Conservation (phyloP, 2,888 invertebrate species). For the Parnassius glacialis region DNA sequence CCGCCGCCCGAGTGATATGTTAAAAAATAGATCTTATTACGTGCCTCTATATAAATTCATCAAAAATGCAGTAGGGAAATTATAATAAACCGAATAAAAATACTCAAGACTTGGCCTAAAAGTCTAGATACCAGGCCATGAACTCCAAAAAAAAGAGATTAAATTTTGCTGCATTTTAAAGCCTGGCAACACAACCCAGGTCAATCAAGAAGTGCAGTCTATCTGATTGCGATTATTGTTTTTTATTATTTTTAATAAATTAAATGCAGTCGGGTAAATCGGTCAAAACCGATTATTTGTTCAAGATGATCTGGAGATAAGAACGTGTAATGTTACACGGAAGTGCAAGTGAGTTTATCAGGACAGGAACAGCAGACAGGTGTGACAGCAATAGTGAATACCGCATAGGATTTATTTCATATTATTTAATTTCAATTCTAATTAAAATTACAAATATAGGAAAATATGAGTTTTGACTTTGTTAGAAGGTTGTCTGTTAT, state of each 20-base stretch:
- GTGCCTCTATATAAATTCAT: no score
- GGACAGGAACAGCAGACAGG: constrained; percentile 52
- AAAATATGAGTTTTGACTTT: not conserved
- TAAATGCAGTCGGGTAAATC: constrained; percentile 54
- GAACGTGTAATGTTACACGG: constrained; percentile 48
- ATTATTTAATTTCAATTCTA: constrained; percentile 11
- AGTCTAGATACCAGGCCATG: no score
- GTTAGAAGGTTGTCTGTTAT: not conserved
- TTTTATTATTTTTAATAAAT: constrained; percentile 58
- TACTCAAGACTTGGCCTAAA: no score
- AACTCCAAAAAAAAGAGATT: no score
- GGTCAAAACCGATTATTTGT: constrained; percentile 34
- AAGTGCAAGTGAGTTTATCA: constrained; percentile 50
- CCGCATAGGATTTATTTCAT: constrained; percentile 55
- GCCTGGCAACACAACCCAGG: constrained; percentile 54
- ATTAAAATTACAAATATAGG: not conserved
- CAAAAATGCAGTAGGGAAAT: no score
- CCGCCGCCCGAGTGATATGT: no score
- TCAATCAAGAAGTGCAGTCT: constrained; percentile 69
- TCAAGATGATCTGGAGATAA: constrained; percentile 55
- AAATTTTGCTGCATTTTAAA: constrained; percentile 36
- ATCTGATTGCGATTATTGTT: constrained; percentile 54
- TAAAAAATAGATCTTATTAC: no score
- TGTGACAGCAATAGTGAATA: constrained; percentile 56
- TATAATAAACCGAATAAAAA: no score